These are phyloP conservation scores for Brachyrhaphis roseni DNA, from an alignment of 2,797 vertebrate genomes.

Conservation along the genomic window DNA sequence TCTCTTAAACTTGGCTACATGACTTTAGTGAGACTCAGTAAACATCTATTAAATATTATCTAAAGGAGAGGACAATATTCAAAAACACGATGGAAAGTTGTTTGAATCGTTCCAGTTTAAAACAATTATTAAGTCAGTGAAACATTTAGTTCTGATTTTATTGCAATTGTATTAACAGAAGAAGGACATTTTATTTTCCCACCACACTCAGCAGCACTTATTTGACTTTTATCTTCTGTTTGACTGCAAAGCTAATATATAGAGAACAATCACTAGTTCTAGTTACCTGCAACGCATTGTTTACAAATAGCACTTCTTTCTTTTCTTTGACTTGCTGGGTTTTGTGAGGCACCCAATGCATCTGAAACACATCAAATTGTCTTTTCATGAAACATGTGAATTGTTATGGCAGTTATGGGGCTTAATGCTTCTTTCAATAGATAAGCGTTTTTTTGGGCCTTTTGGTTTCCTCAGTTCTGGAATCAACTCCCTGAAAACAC, in stretches of 20 bases:
- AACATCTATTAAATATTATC: background rate
- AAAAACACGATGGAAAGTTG: background rate
- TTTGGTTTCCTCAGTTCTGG: background rate
- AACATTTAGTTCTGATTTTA: background rate
- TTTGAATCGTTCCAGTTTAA: background rate
- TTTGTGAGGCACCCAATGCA: background rate
- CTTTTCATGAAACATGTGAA: background rate
- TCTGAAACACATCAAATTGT: background rate
- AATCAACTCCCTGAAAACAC: background rate
- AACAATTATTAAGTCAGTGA: background rate
- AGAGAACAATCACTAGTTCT: background rate
- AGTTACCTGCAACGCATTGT: background rate
- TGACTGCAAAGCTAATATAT: background rate
- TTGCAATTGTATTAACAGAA: background rate
- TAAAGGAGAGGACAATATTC: background rate
- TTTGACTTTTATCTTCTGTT: background rate
- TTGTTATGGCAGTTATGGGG: background rate
- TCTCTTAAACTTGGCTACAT: constrained; percentile 3
- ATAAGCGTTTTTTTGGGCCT: background rate
- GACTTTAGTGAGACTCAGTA: background rate
- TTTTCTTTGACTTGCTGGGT: background rate
- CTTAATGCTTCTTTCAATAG: background rate
- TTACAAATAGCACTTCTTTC: background rate
- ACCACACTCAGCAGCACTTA: background rate
- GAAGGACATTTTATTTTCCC: background rate